phyloP scores from a whole-genome alignment of 2,797 vertebrate species.

The Gadopsis marmoratus region DNA sequence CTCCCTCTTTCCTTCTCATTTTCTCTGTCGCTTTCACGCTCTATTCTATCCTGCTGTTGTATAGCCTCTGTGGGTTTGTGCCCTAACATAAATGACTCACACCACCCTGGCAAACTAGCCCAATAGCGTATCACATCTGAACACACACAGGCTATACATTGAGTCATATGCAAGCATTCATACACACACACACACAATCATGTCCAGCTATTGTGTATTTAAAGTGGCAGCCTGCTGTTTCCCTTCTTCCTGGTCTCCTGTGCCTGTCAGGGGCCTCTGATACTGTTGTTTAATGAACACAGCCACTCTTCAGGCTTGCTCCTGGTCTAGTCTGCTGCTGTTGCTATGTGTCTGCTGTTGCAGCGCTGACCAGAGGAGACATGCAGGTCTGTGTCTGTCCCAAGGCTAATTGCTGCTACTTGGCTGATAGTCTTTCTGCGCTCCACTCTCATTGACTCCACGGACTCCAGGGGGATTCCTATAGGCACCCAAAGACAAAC shows the following conservation, averaged over 20 bases:
- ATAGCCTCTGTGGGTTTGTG: conserved; percentile 13
- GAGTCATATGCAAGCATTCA: conserved; percentile 8
- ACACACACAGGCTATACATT: conserved; percentile 14
- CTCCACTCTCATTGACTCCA: conserved; percentile 78
- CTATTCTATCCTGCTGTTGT: conserved; percentile 4
- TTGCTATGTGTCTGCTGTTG: conserved; percentile 56
- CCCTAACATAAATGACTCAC: conserved; percentile 49
- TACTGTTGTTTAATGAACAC: conserved; percentile 71
- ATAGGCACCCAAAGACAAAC: conserved; percentile 81
- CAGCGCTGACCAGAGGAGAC: conserved; percentile 73
- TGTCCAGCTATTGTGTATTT: conserved; percentile 59
- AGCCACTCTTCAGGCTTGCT: conserved; percentile 47
- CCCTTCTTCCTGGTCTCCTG: conserved; percentile 45
- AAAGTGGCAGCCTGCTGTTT: conserved; percentile 69
- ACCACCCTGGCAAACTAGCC: conserved; percentile 28
- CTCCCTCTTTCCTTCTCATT: not conserved
- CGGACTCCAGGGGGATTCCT: conserved; percentile 71
- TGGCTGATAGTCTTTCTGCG: conserved; percentile 76
- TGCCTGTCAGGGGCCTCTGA: conserved; percentile 61
- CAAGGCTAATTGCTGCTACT: conserved; percentile 80
- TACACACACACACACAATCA: conserved; percentile 13
- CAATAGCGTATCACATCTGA: conserved; percentile 32
- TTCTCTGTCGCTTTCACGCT: conserved; percentile 10
- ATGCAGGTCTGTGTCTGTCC: conserved; percentile 73
- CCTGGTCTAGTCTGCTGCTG: conserved; percentile 41